Evolutionary conservation across 2,888 invertebrate genomes (phyloP).

Genomic region (Tetramorium bicarinatum): DNA sequence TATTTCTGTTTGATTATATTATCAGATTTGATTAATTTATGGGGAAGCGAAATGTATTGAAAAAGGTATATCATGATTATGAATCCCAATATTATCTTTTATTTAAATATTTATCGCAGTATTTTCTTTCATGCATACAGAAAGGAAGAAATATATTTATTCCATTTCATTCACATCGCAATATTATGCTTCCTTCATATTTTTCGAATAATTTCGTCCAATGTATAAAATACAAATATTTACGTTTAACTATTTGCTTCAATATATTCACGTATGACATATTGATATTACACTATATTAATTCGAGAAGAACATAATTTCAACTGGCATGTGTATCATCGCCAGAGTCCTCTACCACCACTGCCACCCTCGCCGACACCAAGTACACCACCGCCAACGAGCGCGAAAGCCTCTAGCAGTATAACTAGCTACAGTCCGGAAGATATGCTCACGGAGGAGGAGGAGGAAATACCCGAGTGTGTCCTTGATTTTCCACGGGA

Average conservation of each 20-base stretch:
- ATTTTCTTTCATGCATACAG: neutral
- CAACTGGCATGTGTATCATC: slow-evolving; percentile 11
- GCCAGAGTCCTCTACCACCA: slow-evolving; percentile 84
- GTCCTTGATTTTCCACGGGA: slow-evolving; percentile 90
- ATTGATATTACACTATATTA: slow-evolving; percentile 4
- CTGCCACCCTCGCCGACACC: slow-evolving; percentile 85
- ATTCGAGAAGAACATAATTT: neutral
- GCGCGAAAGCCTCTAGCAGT: slow-evolving; percentile 85
- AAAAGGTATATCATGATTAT: slow-evolving; percentile 26
- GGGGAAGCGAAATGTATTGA: slow-evolving; percentile 5
- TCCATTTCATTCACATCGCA: neutral
- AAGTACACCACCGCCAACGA: slow-evolving; percentile 85
- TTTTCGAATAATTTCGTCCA: neutral
- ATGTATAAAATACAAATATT: slow-evolving; percentile 12
- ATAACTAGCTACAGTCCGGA: slow-evolving; percentile 85
- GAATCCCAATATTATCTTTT: slow-evolving; percentile 8
- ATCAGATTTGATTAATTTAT: slow-evolving; percentile 26
- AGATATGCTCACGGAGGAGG: slow-evolving; percentile 87
- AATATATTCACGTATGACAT: neutral
- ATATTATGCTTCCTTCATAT: slow-evolving; percentile 16
- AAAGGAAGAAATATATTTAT: slow-evolving; percentile 7
- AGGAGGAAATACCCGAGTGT: slow-evolving; percentile 81
- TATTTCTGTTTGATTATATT: slow-evolving; percentile 60
- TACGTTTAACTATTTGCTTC: neutral
- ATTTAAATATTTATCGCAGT: neutral